Conservation (phyloP, 2,888 invertebrate species). For the Flexamia atlantica region DNA sequence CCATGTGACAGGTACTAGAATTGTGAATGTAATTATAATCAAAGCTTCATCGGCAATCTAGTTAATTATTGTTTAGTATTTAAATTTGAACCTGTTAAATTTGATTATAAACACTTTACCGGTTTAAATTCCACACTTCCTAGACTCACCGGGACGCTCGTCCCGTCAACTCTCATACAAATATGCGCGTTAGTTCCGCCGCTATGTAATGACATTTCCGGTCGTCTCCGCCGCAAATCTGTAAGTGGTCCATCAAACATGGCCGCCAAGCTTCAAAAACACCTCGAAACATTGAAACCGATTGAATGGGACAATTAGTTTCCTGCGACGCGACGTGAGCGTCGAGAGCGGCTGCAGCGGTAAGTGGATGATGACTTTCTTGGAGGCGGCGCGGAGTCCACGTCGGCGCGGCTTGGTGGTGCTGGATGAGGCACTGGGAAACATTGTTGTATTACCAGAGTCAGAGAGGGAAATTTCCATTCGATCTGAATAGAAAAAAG, state of each 20-base stretch:
- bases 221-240: conserved; percentile 55
- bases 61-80: too few relatives aligned
- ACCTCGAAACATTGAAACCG: conserved; percentile 59
- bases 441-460: too few relatives aligned
- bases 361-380: conserved; percentile 20
- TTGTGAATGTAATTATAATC: too few relatives aligned
- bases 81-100: too few relatives aligned
- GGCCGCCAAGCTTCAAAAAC: conserved; percentile 37
- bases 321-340: not conserved
- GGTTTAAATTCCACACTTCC: not conserved
- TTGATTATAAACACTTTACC: too few relatives aligned
- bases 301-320: conserved; percentile 50
- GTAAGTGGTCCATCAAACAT: conserved; percentile 61
- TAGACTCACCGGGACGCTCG: conserved; percentile 7
- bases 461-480: too few relatives aligned
- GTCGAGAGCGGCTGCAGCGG: not conserved
- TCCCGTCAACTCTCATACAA: conserved; percentile 47
- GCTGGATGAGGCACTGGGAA: too few relatives aligned
- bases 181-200: conserved; percentile 55
- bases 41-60: too few relatives aligned
- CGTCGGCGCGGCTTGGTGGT: too few relatives aligned
- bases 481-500: too few relatives aligned
- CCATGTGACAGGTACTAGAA: too few relatives aligned
- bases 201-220: conserved; percentile 30
- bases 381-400: not conserved